Evolutionary conservation across 2,888 invertebrate species (phyloP).

Genomic region (Ormyrus nitidulus): DNA sequence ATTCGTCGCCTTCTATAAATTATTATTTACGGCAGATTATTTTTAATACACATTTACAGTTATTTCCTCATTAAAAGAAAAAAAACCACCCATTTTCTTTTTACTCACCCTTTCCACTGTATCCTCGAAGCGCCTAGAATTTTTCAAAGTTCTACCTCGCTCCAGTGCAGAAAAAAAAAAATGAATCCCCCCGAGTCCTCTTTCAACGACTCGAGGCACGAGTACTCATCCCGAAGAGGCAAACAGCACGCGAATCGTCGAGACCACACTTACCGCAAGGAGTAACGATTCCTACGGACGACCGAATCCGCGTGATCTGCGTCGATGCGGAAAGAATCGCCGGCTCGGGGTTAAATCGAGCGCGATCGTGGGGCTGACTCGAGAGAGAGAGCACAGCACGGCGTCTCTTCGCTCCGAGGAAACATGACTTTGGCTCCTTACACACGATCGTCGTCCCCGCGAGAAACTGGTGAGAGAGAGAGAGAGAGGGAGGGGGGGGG

Average conservation of each 20-base stretch:
- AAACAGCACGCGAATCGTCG: background rate
- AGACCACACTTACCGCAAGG: background rate
- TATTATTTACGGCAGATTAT: too few species aligned
- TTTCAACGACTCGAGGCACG: background rate
- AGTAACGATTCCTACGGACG: background rate
- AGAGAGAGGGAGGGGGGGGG: slow-evolving; percentile 59
- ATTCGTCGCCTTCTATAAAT: too few species aligned
- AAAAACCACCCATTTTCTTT: too few species aligned
- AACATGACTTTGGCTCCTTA: slow-evolving; percentile 71
- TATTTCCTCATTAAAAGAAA: too few species aligned
- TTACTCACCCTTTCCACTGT: too few species aligned
- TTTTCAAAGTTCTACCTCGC: too few species aligned
- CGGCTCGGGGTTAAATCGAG: slow-evolving; percentile 33
- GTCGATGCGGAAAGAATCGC: slow-evolving; percentile 8
- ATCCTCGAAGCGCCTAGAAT: too few species aligned
- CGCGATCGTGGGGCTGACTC: slow-evolving; percentile 20
- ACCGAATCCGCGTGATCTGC: slow-evolving; percentile 16
- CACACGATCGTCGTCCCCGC: slow-evolving; percentile 13
- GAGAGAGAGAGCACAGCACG: background rate
- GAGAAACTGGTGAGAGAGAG: background rate
- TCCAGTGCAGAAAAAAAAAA: too few species aligned
- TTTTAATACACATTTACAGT: too few species aligned
- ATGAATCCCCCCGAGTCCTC: too few species aligned
- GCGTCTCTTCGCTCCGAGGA: slow-evolving; percentile 54
- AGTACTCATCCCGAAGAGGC: background rate